These are phyloP conservation scores for Hetaerina americana DNA, from an alignment of 1,140 invertebrate genomes.

Conservation along the genomic window DNA sequence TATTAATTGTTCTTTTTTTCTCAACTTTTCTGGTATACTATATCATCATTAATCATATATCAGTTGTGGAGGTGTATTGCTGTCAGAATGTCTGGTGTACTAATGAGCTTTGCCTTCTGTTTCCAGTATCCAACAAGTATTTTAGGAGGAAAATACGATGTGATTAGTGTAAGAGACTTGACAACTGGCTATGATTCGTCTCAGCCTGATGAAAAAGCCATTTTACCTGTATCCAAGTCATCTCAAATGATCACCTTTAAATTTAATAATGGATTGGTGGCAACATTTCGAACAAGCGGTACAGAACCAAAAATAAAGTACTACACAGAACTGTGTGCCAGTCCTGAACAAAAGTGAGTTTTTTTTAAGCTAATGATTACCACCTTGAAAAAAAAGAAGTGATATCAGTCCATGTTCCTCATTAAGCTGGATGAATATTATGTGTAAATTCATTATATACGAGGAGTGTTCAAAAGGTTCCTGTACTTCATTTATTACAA, in stretches of 20 bases:
- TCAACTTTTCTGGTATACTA: too few species aligned
- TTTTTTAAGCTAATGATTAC: not conserved
- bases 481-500: constrained; percentile 55
- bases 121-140: constrained; percentile 65
- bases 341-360: constrained; percentile 46
- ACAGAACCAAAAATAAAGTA: constrained; percentile 99
- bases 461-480: constrained; percentile 63
- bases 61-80: too few species aligned
- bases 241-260: constrained; percentile 96
- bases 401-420: not conserved
- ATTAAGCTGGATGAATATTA: constrained; percentile 45
- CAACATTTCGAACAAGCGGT: constrained; percentile 88
- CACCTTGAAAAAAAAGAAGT: not conserved
- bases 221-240: constrained; percentile 59
- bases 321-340: constrained; percentile 79
- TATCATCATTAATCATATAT: too few species aligned
- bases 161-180: constrained; percentile 69
- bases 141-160: constrained; percentile 52
- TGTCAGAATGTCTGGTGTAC: too few species aligned
- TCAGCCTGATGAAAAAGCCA: constrained; percentile 53
- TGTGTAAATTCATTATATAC: constrained; percentile 44
- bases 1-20: too few species aligned
- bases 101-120: constrained; percentile 7
- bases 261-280: constrained; percentile 73
- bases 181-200: constrained; percentile 77